Evolutionary conservation across 2,888 invertebrate genomes (phyloP), one percentile per base, ranked within the genome.

Genomic region (Cotesia congregata): DNA sequence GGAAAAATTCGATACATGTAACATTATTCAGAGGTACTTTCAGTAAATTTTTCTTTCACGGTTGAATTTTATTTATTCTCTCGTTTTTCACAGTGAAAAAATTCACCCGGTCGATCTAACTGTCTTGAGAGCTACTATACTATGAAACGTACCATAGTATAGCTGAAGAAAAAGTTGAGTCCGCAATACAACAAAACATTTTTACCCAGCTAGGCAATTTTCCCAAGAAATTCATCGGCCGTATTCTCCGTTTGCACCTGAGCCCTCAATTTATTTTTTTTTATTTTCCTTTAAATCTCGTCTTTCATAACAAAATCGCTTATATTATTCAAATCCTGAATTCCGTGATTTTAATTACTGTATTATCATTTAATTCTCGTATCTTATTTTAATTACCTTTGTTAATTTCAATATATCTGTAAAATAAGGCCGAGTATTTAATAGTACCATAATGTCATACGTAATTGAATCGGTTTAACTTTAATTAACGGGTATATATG

Each of bases 211-310:
- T 67, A 76, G 68, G 82, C 83, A 82, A 84, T 84, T 83, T 84
- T 78, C 81, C 72, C 40, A 67, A 50, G 74, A 81, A 84, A 84
- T 84, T 84, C 82, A 84, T 85, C 81, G 82, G 76, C 75, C 81
- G 80, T 81, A 81, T 78, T 78, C 77, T 60, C 39, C 72, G 72
- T 76, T 81, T 83, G 80, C 84, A 85, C 85, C 85, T 85, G 85
- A 80, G 83, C 68, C 83, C 81, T 73, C 67, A 76, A 77, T 82
- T 76, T 17, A n/a, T 39, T 38, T 62, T 65, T 15, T 17, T 65
- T 67, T 65, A 67, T 59, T 73, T 62, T 70, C 4, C 59, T 9
- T 38, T 60, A 41, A 17, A 64, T 73, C 20, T 41, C 67, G 39
- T 38, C 68, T 76, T 72, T 20, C 41, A 15, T 6, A 17, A 5